Percentiles rank a stretch among this genome's conserved stretches.
Conservation (phyloP, 2,113 vertebrate species). For the Engystomops pustulosus region DNA sequence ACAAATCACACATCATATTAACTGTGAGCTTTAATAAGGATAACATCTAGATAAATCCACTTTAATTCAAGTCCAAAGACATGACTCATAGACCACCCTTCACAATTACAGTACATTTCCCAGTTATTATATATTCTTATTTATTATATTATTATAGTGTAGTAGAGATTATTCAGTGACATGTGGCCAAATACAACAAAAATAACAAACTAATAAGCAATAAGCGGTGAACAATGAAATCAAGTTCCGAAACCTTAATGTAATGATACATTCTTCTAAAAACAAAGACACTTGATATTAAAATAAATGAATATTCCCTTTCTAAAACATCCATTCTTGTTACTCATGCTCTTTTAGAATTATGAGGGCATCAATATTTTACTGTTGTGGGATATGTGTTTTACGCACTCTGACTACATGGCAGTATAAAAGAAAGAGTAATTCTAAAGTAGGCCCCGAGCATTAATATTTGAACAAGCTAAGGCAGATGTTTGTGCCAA, state of each 20-base stretch:
- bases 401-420: conserved; percentile 49
- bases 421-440: conserved; percentile 30
- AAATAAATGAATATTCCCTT: background rate
- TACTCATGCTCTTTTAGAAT: conserved; percentile 10
- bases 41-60: too few relatives aligned
- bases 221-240: background rate
- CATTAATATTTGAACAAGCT: conserved; percentile 58
- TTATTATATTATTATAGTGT: too few relatives aligned
- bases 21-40: too few relatives aligned
- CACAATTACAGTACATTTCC: too few relatives aligned
- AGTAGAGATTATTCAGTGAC: background rate
- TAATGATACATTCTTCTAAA: background rate
- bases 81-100: too few relatives aligned
- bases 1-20: too few relatives aligned
- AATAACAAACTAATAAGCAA: background rate
- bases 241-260: background rate
- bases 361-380: conserved; percentile 43
- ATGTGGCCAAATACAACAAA: background rate
- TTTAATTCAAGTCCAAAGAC: too few relatives aligned
- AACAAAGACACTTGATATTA: background rate
- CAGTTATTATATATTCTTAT: too few relatives aligned
- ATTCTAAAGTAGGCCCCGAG: conserved; percentile 48
- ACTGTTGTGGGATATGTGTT: conserved; percentile 38
- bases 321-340: conserved; percentile 3
- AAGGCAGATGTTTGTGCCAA: conserved; percentile 54